Base-by-base conservation (phyloP, 2,113 vertebrate genomes). In the Anhinga rufa region DNA sequence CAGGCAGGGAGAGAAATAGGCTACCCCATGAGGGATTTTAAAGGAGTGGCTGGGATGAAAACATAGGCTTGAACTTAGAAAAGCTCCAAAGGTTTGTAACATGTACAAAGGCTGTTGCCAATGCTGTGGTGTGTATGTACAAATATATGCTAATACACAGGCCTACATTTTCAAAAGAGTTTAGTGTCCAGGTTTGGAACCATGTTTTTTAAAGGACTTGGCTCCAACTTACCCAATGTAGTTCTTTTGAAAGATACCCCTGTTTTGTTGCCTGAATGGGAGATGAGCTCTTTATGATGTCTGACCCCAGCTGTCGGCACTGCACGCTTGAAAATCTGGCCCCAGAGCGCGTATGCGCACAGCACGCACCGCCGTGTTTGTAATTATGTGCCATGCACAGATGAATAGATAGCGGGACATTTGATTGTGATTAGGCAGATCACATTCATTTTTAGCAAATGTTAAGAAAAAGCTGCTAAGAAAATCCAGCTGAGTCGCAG, bases 401-500 rank as follows among this genome's bases (percentile, higher is more conserved):
- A 97, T 86, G 36, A 95, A 93, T 75, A 69, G 65, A 93, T 78
- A 96, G 88, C 26, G 17, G 93, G 86, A 80, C 58, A 69, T 97
- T 97, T 42, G 14, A 92, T 92, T 96, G 81, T 92, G 92, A 96
- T 93, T 96, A 92, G 85, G 58, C 68, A 93, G 79, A 92, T 93
- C 66, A 13, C 64, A 90, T 82, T 96, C 86, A 93, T 94, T 94
- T 97, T 97, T 92, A 97, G 93, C 52, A 76, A 83, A 91, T 77
- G 77, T 96, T 96, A 94, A 90, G 83, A 92, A 96, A 96, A 95
- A 95, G 76, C 78, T 72, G 91, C 81, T 88, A 83, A 92, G 90
- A 86, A 95, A 95, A 96, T 54, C 84, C 62, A 72, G 75, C 89
- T 81, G 90, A 97, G 62, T 92, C 75, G 81, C 95, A 95, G 82